Percentiles rank a stretch among this genome's conserved stretches.
Evolutionary conservation across 2,888 invertebrate genomes (phyloP).

Genomic region (Mythimna ferrago): DNA sequence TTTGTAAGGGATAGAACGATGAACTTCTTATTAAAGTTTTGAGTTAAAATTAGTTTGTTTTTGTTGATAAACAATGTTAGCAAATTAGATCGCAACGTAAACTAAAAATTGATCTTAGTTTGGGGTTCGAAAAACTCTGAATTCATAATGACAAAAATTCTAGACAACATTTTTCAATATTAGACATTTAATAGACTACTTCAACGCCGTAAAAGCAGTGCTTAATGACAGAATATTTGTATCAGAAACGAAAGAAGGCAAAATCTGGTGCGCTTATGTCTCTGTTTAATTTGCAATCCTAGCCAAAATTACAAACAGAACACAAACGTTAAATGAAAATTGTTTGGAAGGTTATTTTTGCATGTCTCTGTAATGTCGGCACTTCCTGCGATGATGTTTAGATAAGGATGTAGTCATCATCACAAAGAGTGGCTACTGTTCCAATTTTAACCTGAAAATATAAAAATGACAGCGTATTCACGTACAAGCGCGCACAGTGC

Average conservation of each 20-base stretch:
- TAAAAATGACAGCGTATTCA: not conserved
- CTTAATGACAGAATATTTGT: not conserved
- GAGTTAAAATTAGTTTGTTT: not conserved
- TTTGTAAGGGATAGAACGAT: not conserved
- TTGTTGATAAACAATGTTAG: no score
- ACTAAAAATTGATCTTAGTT: no score
- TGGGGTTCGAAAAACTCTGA: no score
- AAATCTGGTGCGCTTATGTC: not conserved
- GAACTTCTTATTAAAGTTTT: not conserved
- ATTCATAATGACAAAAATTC: no score
- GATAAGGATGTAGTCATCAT: conserved; percentile 18
- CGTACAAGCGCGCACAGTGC: conserved; percentile 1
- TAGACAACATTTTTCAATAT: no score
- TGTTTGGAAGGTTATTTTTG: not conserved
- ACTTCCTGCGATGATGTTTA: conserved; percentile 13
- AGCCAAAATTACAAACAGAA: not conserved
- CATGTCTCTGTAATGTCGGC: conserved; percentile 7
- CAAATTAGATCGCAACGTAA: no score
- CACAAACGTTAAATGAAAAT: not conserved
- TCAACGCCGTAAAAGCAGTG: not conserved
- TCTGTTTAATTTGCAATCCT: not conserved
- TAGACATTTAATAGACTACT: no score
- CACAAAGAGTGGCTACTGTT: conserved; percentile 7
- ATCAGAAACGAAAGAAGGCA: not conserved
- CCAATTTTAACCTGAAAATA: conserved; percentile 8